Evolutionary conservation across 1,140 invertebrate species (phyloP), one percentile per base, ranked within the genome.

Genomic region (Hypothenemus hampei): DNA sequence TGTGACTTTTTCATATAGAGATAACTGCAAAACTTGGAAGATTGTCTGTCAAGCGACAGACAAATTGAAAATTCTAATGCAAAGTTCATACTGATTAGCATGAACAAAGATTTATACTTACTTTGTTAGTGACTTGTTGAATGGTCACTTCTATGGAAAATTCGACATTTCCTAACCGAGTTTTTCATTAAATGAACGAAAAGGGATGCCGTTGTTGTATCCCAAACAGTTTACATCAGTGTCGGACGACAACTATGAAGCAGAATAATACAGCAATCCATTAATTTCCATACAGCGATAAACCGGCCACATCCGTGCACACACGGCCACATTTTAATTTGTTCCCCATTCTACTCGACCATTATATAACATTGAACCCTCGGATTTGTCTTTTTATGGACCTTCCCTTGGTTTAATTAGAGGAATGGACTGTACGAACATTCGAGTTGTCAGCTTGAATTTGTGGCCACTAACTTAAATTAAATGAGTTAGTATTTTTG

Each of bases 361-460:
- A 54, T 54, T 54, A 54, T 40, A 20, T 33, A 43, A 40, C 43
- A 54, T 39, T 46, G 39, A 52, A 36, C 52, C 35, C 52, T 40
- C 52, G 52, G 52, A 54, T 54, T 54, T 54, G 52, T 54, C 52
- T 54, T 54, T 54, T 54, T 54, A 54, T 54, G 43, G 44, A 54
- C 52, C 43, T 54, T 47, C 33, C 33, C 43, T n/a, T 47, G 52
- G 43, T 54, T 54, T 54, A 54, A 54, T 54, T 54, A 54, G 52
- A 46, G 52, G 35, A 54, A 39, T 54, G 43, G 35, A 54, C 52
- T 54, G 43, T 54, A 54, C 26, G 52, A 40, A 39, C 50, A 19
- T 21, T 16, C 36, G 13, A n/a, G 21, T 37, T 54, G 52, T 54
- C 52, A 47, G 44, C 52, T 47, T 39, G 52, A 54, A 44, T 46